These are phyloP conservation scores for Litoditis marina DNA, from an alignment of 2,888 invertebrate species.

Conservation along the genomic window DNA sequence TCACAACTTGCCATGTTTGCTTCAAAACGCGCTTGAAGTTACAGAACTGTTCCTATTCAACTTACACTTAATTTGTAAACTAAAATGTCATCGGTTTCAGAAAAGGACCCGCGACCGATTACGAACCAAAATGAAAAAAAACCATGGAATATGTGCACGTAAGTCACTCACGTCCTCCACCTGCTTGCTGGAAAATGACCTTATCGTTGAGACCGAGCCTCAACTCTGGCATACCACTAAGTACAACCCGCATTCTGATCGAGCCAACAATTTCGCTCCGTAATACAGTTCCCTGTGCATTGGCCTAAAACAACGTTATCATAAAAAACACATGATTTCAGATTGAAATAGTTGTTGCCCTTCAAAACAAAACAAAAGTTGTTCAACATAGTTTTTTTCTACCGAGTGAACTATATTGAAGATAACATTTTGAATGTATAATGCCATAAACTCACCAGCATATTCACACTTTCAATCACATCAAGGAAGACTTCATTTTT, in stretches of 20 bases:
- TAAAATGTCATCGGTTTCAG: too few relatives aligned
- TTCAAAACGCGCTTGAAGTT: too few relatives aligned
- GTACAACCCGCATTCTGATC: slow-evolving; percentile 94
- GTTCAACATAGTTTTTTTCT: too few relatives aligned
- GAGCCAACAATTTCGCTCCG: slow-evolving; percentile 96
- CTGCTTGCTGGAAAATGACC: slow-evolving; percentile 91
- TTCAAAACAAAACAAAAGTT: too few relatives aligned
- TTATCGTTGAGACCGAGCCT: slow-evolving; percentile 94
- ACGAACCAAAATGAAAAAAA: background rate
- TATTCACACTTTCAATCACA: slow-evolving; percentile 95
- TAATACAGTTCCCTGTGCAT: slow-evolving; percentile 92
- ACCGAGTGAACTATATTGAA: too few relatives aligned
- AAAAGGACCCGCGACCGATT: too few relatives aligned
- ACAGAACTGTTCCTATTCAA: too few relatives aligned
- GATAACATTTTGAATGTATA: too few relatives aligned
- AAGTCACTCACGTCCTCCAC: slow-evolving; percentile 67
- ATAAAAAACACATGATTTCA: background rate
- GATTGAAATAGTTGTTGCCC: too few relatives aligned
- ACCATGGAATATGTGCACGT: background rate
- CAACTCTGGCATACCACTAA: slow-evolving; percentile 97
- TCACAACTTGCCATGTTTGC: too few relatives aligned
- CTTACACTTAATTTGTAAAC: too few relatives aligned
- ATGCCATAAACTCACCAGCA: slow-evolving; percentile 68
- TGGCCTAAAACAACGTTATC: slow-evolving; percentile 68
- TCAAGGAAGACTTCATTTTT: slow-evolving; percentile 99